These are phyloP conservation scores for Eristalis pertinax DNA, from an alignment of 2,888 invertebrate genomes.

Conservation along the genomic window DNA sequence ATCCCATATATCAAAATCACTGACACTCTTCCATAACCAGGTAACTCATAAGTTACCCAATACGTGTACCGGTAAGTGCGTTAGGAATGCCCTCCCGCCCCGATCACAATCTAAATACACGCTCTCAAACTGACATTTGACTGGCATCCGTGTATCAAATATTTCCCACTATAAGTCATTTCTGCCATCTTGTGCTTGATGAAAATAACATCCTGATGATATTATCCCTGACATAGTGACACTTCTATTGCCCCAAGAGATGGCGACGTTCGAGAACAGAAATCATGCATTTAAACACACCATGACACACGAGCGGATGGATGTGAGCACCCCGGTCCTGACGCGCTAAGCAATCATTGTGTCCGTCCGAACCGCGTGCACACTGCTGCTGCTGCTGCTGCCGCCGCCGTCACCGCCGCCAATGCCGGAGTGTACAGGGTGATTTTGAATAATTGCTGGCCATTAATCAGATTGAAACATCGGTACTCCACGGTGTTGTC, in stretches of 20 bases:
- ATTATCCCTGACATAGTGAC: slow-evolving; percentile 68
- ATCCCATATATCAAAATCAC: too few relatives aligned
- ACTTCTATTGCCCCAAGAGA: slow-evolving; percentile 63
- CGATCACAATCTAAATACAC: background rate
- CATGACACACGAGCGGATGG: background rate
- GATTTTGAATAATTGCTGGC: slow-evolving; percentile 69
- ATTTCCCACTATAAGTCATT: slow-evolving; percentile 36
- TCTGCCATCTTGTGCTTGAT: slow-evolving; percentile 43
- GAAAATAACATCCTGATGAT: slow-evolving; percentile 63
- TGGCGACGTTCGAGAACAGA: slow-evolving; percentile 2
- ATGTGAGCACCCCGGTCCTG: slow-evolving; percentile 38
- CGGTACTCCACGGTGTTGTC: slow-evolving; percentile 57
- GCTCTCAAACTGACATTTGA: background rate
- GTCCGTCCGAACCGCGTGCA: slow-evolving; percentile 57
- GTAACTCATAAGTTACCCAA: background rate
- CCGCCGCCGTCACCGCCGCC: background rate
- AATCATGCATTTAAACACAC: slow-evolving; percentile 40
- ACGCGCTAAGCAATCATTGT: slow-evolving; percentile 62
- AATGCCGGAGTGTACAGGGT: slow-evolving; percentile 53
- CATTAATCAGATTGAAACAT: slow-evolving; percentile 71
- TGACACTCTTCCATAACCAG: background rate
- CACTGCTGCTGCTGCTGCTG: slow-evolving; percentile 16
- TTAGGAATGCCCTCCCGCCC: background rate
- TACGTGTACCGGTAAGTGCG: background rate
- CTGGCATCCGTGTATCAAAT: slow-evolving; percentile 28